Base-by-base conservation (phyloP, 1,140 invertebrate genomes). In the Reticulitermes speratus region DNA sequence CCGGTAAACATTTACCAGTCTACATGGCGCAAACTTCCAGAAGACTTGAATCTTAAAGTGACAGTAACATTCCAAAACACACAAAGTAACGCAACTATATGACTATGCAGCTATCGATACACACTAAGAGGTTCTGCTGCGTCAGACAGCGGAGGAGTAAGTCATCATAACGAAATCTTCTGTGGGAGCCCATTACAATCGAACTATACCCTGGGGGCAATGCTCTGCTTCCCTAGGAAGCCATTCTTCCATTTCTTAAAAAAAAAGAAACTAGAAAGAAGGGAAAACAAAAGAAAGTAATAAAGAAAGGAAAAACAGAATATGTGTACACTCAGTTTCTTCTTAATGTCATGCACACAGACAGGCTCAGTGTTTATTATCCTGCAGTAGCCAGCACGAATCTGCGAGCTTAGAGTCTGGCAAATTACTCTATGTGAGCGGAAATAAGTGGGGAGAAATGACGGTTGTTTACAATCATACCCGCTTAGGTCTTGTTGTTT, bases 191-290 rank as follows among this genome's bases (percentile, higher is more conserved):
- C 65, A 85, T 85, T 85, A 85, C 84, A 85, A 85, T 85, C 48
- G 84, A 85, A 85, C 52, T 85, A 75, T 38, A 75, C 84, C 48
- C 84, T 52, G 48, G 84, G 59, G 45, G 32, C 38, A 75, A 85
- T 89, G 25, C n/a, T 25, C 65, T 75, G 65, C n/a, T 25, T 75
- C 89, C 89, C 89, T 88, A 86, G 88, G 88, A 88, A 89, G 88
- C 88, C 88, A 89, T 89, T 89, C 88, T 89, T 89, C 88, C 88
- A 89, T 89, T 89, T 89, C 88, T 88, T 88, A 88, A 89, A 89
- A 87, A 89, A 87, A 75, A 85, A 84, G 84, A 87, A 86, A 84
- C 44, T 87, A 89, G 87, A 88, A 75, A 87, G 87, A 88, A 87
- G 25, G 44, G 52, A 82, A 89, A 89, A 89, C 88, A 88, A 88